Evolutionary conservation across 2,797 vertebrate species (phyloP).

Genomic region (Hyperoplus lanceolatus): DNA sequence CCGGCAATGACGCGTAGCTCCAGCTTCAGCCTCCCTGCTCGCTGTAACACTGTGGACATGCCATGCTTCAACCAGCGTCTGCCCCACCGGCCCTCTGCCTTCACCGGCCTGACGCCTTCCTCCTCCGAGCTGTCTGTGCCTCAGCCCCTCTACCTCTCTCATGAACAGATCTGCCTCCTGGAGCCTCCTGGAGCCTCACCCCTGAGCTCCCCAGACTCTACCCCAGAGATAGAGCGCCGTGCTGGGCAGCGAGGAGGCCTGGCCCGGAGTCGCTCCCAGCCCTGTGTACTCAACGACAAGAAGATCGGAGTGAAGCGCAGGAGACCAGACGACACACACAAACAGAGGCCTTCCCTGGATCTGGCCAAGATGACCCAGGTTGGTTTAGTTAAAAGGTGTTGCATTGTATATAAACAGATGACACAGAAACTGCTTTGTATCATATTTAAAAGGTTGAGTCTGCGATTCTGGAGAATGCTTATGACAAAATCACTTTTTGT

Average conservation of each 20-base stretch:
- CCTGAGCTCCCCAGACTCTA: slow-evolving; percentile 89
- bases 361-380: slow-evolving; percentile 98
- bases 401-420: slow-evolving; percentile 1
- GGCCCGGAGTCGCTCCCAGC: slow-evolving; percentile 92
- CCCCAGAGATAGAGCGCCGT: slow-evolving; percentile 88
- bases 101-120: slow-evolving; percentile 67
- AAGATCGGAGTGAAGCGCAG: slow-evolving; percentile 93
- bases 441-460: no score
- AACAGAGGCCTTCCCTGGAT: slow-evolving; percentile 94
- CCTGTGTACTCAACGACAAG: slow-evolving; percentile 93
- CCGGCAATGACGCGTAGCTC: slow-evolving; percentile 93
- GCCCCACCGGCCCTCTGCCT: slow-evolving; percentile 60
- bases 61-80: slow-evolving; percentile 69
- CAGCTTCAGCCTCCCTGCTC: slow-evolving; percentile 93
- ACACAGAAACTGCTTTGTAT: not conserved
- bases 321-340: slow-evolving; percentile 89
- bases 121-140: slow-evolving; percentile 76
- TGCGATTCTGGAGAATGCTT: no score
- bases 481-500: no score
- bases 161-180: slow-evolving; percentile 88
- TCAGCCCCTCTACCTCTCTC: slow-evolving; percentile 89
- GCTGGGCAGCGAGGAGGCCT: slow-evolving; percentile 82
- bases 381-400: slow-evolving; percentile 33
- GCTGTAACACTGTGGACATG: slow-evolving; percentile 84
- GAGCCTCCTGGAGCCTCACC: slow-evolving; percentile 85